Base-by-base conservation (phyloP, 2,797 vertebrate genomes). In the Bovichtus variegatus region DNA sequence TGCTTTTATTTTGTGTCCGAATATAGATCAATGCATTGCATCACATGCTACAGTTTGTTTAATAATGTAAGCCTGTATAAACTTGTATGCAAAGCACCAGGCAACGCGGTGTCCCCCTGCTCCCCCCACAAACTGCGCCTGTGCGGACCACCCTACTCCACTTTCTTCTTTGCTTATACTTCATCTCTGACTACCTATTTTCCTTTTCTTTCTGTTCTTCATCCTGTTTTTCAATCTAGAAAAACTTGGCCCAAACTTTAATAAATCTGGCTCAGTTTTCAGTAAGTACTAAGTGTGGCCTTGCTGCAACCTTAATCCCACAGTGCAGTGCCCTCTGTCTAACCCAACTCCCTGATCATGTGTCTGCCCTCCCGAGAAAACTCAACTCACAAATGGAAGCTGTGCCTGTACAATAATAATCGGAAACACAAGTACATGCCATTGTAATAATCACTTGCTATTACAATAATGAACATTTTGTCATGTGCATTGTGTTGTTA, bases 181-280 rank as follows among this genome's bases (percentile, higher is more conserved):
- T 90, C n/a, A 69, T 84, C 72, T 91, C 84, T 92, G 78, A 81
- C 85, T 55, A 53, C 78, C 59, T 53, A 58, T 84, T 83, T 89
- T 82, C 87, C 68, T 86, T 80, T n/a, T 84, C 68, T 80, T 87
- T 92, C 84, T 84, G 88, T 81, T 86, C 83, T 87, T 86, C 91
- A 88, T 93, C 88, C 82, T 90, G 78, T 94, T 93, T 90, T 90
- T 92, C 80, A 67, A 90, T 95, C 94, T 94, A 96, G 95, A 96
- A 89, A 96, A 95, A 94, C 94, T 92, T 90, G 92, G 90, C 85
- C 94, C 93, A 93, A 94, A 94, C 92, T 92, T 93, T 87, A 96
- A 95, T 95, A 96, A 95, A 94, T 94, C 94, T 93, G 94, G 91
- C 93, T 91, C 95, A 78, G 93, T 93, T 70, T 96, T 96, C 95